phyloP scores from a whole-genome alignment of 2,888 invertebrate genomes.

The Oscheius sp. region DNA sequence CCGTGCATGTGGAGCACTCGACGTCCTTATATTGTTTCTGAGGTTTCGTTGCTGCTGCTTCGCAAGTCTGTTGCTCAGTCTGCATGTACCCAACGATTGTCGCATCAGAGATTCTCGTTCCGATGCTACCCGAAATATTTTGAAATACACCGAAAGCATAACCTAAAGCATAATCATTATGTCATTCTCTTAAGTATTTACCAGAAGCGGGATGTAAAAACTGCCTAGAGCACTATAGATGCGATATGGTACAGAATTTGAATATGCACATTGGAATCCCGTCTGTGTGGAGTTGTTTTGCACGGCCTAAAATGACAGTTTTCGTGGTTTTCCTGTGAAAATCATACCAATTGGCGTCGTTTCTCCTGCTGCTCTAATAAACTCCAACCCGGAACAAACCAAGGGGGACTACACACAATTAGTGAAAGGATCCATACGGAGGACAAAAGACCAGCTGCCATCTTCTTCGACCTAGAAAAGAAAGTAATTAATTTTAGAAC shows the following conservation, averaged over 20 bases:
- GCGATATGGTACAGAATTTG: slow-evolving; percentile 72
- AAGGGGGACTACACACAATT: slow-evolving; percentile 74
- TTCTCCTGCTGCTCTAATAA: slow-evolving; percentile 53
- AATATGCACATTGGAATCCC: slow-evolving; percentile 68
- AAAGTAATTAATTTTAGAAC: slow-evolving; percentile 11
- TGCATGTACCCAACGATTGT: slow-evolving; percentile 71
- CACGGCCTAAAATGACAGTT: slow-evolving; percentile 5
- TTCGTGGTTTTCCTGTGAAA: neutral
- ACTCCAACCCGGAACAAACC: slow-evolving; percentile 73
- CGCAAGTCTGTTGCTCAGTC: slow-evolving; percentile 67
- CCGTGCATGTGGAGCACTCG: slow-evolving; percentile 58
- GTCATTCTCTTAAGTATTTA: slow-evolving; percentile 33
- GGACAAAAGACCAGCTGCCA: slow-evolving; percentile 72
- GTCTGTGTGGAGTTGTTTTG: slow-evolving; percentile 32
- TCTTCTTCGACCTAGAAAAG: slow-evolving; percentile 63
- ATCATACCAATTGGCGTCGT: slow-evolving; percentile 14
- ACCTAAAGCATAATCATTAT: slow-evolving; percentile 57
- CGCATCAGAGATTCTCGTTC: slow-evolving; percentile 71
- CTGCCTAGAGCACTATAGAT: slow-evolving; percentile 76
- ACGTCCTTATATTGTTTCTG: slow-evolving; percentile 55
- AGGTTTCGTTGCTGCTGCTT: slow-evolving; percentile 59
- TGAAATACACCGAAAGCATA: slow-evolving; percentile 75
- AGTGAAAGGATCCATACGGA: slow-evolving; percentile 73
- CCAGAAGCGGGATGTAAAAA: slow-evolving; percentile 75
- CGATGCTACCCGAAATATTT: slow-evolving; percentile 72